phyloP scores from a whole-genome alignment of 2,888 invertebrate genomes.

The Drosophila atripex region DNA sequence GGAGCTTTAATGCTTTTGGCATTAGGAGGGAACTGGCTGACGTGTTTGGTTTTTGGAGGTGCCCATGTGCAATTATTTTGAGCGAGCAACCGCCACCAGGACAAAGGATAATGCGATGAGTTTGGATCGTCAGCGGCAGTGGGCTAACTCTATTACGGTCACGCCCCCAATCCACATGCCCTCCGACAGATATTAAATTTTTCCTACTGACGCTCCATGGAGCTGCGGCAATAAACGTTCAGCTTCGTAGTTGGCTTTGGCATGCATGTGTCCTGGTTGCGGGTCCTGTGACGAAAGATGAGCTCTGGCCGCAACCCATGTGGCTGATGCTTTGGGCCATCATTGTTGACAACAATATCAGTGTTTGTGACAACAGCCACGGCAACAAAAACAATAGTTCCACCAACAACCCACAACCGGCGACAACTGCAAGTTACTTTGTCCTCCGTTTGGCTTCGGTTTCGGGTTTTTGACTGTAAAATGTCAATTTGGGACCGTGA shows the following conservation, averaged over 20 bases:
- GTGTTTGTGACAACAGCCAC: constrained; percentile 51
- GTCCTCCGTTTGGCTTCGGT: constrained; percentile 53
- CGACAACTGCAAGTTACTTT: constrained; percentile 60
- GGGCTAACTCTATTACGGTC: constrained; percentile 68
- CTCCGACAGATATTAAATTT: constrained; percentile 65
- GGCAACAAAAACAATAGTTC: constrained; percentile 39
- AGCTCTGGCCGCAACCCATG: constrained; percentile 73
- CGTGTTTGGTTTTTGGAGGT: not conserved
- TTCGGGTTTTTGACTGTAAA: constrained; percentile 63
- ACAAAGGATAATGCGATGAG: constrained; percentile 66
- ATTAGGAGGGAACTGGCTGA: constrained; percentile 12
- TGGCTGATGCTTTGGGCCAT: constrained; percentile 75
- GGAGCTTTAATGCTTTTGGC: constrained; percentile 13
- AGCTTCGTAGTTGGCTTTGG: constrained; percentile 21
- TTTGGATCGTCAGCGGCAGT: constrained; percentile 56
- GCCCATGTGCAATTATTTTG: constrained; percentile 61
- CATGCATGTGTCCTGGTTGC: constrained; percentile 29
- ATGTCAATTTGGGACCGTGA: constrained; percentile 75
- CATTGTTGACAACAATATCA: constrained; percentile 77
- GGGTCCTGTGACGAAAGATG: constrained; percentile 56
- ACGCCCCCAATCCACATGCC: constrained; percentile 36
- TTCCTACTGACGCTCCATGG: constrained; percentile 39
- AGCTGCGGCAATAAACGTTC: constrained; percentile 61
- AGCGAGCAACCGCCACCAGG: constrained; percentile 45
- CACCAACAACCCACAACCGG: constrained; percentile 14